phyloP scores from a whole-genome alignment of 2,797 vertebrate genomes.

The Scomberomorus guttatus region DNA sequence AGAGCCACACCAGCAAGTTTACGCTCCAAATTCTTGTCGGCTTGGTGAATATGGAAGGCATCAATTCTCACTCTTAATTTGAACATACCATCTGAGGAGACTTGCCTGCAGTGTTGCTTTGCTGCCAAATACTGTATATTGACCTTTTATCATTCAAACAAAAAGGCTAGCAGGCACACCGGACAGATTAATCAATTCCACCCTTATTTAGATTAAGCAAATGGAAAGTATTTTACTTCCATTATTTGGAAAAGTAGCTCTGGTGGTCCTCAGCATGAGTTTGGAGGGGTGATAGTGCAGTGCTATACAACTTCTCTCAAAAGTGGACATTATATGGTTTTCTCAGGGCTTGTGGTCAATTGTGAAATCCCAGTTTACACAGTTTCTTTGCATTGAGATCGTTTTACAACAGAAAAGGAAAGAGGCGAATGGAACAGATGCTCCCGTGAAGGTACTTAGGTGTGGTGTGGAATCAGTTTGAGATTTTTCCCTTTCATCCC shows the following conservation, averaged over 20 bases:
- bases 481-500: conserved; percentile 60
- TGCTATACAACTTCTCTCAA: conserved; percentile 52
- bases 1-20: conserved; percentile 36
- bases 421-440: conserved; percentile 48
- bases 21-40: conserved; percentile 52
- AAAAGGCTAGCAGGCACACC: conserved; percentile 55
- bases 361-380: conserved; percentile 69
- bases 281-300: conserved; percentile 55
- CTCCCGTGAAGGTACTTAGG: conserved; percentile 51
- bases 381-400: conserved; percentile 61
- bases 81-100: conserved; percentile 49
- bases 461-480: conserved; percentile 64
- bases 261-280: conserved; percentile 74
- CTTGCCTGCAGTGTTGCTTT: conserved; percentile 55
- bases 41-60: conserved; percentile 48
- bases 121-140: conserved; percentile 55
- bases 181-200: conserved; percentile 67
- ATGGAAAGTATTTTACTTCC: conserved; percentile 73
- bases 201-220: conserved; percentile 73
- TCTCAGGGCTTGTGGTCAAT: conserved; percentile 67
- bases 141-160: conserved; percentile 70
- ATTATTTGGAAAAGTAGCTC: conserved; percentile 75
- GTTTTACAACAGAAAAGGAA: conserved; percentile 70
- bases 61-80: conserved; percentile 62
- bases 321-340: conserved; percentile 70